A percentile compares a stretch with the other conserved stretches of the same genome.
Conservation (phyloP, 1,140 invertebrate species). For the Grapholita molesta region DNA sequence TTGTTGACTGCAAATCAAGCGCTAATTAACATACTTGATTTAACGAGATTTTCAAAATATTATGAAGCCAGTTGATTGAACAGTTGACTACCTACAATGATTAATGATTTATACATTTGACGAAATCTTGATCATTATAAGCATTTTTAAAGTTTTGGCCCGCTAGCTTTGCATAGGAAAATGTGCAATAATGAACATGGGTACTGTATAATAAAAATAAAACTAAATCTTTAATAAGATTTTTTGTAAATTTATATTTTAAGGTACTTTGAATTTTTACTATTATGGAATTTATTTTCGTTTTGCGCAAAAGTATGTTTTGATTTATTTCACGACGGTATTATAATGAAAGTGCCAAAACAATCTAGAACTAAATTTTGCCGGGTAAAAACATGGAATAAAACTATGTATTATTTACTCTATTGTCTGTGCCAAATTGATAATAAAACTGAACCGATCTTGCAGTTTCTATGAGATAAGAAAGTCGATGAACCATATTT, state of each 20-base stretch:
- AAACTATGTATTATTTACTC: slow-evolving; percentile 37
- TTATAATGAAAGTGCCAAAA: slow-evolving; percentile 58
- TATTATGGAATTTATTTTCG: slow-evolving; percentile 50
- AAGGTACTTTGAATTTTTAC: slow-evolving; percentile 51
- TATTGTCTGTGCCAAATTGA: slow-evolving; percentile 68
- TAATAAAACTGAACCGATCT: slow-evolving; percentile 29
- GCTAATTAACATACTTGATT: slow-evolving; percentile 15
- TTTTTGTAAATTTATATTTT: slow-evolving; percentile 53
- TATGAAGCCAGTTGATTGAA: background rate
- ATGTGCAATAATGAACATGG: slow-evolving; percentile 71
- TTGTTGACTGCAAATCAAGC: slow-evolving; percentile 69
- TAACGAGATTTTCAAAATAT: background rate
- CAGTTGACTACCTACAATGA: background rate
- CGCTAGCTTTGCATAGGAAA: slow-evolving; percentile 57
- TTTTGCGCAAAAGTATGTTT: slow-evolving; percentile 37
- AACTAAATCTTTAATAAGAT: slow-evolving; percentile 54
- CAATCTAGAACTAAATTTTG: slow-evolving; percentile 57
- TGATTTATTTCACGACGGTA: slow-evolving; percentile 31
- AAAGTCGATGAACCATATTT: background rate
- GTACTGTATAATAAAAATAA: slow-evolving; percentile 67
- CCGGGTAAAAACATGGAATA: slow-evolving; percentile 42
- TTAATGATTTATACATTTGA: background rate
- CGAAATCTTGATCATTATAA: slow-evolving; percentile 9
- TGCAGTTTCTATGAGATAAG: background rate
- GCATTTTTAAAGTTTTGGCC: background rate